phyloP scores from a whole-genome alignment of 2,888 invertebrate genomes.

The Strigamia crassipes region DNA sequence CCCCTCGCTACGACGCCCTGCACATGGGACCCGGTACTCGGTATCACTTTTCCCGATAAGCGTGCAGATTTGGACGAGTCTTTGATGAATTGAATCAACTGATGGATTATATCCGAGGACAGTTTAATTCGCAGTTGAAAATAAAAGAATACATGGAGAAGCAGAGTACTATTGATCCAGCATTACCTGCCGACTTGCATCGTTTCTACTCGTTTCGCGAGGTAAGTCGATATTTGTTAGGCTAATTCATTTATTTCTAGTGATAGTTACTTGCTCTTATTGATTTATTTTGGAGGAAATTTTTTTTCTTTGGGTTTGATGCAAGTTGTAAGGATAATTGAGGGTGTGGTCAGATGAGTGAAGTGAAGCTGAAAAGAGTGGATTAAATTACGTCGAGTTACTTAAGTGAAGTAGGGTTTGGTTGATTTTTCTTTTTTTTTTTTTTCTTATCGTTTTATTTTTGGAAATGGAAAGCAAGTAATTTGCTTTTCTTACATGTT shows the following conservation, averaged over 20 bases:
- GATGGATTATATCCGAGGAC: neutral
- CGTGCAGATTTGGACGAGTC: no score
- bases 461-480: no score
- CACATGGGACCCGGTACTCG: neutral
- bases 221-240: neutral
- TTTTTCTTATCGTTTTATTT: no score
- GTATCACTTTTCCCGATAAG: neutral
- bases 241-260: neutral
- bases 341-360: constrained; percentile 16
- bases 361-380: constrained; percentile 18
- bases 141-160: constrained; percentile 23
- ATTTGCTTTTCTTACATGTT: no score
- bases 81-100: neutral
- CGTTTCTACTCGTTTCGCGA: neutral
- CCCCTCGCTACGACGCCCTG: neutral
- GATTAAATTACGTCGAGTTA: constrained; percentile 2
- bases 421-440: no score
- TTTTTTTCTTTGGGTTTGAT: neutral
- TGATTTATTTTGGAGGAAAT: neutral
- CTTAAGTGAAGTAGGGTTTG: neutral
- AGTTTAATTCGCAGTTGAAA: constrained; percentile 4
- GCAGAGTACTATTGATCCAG: neutral
- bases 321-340: neutral
- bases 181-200: constrained; percentile 23
- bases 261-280: neutral